phyloP scores from a whole-genome alignment of 2,797 vertebrate genomes.

The Xiphorhynchus erythropygius region DNA sequence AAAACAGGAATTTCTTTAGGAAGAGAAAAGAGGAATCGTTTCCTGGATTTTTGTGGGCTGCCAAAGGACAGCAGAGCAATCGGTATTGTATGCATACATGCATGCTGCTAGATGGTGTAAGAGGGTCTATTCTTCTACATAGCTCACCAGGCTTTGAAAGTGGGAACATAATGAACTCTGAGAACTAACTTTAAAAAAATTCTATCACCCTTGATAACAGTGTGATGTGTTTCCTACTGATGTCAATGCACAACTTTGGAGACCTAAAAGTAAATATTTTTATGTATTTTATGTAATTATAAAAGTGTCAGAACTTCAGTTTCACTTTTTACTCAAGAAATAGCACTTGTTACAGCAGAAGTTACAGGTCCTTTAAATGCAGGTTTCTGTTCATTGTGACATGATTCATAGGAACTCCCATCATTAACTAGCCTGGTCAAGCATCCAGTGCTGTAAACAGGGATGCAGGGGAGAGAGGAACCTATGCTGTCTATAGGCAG shows the following conservation, averaged over 20 bases:
- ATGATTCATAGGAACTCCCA: neutral
- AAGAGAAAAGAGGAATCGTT: neutral
- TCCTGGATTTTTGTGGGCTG: neutral
- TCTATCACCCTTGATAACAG: neutral
- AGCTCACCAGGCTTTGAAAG: neutral
- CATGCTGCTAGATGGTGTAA: neutral
- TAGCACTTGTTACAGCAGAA: neutral
- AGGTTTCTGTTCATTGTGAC: neutral
- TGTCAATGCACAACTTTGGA: neutral
- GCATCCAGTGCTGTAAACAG: neutral
- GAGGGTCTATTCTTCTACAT: neutral
- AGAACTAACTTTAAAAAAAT: neutral
- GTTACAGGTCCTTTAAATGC: neutral
- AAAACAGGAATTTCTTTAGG: neutral
- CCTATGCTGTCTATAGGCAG: neutral
- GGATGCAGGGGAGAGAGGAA: neutral
- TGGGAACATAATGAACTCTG: neutral
- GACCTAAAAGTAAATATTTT: neutral
- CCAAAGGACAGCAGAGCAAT: neutral
- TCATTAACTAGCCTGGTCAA: neutral
- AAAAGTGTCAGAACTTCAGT: neutral
- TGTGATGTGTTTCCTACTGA: neutral
- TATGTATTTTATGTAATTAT: neutral
- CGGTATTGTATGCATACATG: fast-evolving
- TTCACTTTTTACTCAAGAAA: neutral